Percentiles rank a stretch among this genome's conserved stretches.
Conservation (phyloP, 2,797 vertebrate genomes). For the Gastrophryne carolinensis region DNA sequence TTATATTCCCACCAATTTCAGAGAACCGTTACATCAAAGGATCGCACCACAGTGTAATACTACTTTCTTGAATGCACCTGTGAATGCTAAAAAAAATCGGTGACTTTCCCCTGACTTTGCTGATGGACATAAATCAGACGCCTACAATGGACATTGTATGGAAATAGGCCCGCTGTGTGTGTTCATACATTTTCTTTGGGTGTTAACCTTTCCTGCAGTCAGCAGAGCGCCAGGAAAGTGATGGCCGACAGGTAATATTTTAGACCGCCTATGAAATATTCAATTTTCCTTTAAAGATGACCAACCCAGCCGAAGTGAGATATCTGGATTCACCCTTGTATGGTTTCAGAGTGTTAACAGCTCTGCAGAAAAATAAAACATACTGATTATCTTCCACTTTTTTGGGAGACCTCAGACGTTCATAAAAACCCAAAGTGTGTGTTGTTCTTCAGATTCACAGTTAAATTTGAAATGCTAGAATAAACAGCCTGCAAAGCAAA, state of each 20-base stretch:
- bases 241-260: slow-evolving; percentile 20
- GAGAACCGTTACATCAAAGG: slow-evolving; percentile 62
- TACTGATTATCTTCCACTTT: no score
- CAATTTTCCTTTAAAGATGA: background rate
- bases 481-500: no score
- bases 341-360: no score
- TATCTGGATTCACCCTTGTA: no score
- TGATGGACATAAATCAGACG: slow-evolving; percentile 51
- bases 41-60: slow-evolving; percentile 60
- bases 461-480: no score
- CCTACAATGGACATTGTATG: slow-evolving; percentile 44
- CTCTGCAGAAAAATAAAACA: no score
- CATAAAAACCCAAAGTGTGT: no score
- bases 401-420: no score
- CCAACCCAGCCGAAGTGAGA: background rate
- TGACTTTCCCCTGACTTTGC: slow-evolving; percentile 69
- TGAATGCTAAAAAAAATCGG: slow-evolving; percentile 60
- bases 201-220: slow-evolving; percentile 33
- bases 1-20: slow-evolving; percentile 61
- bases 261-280: background rate
- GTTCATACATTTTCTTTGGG: slow-evolving; percentile 23
- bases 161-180: slow-evolving; percentile 37
- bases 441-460: no score
- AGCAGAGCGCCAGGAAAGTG: slow-evolving; percentile 11
- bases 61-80: slow-evolving; percentile 58